Base-by-base conservation (phyloP, 2,797 vertebrate genomes). In the Caiman crocodilus region DNA sequence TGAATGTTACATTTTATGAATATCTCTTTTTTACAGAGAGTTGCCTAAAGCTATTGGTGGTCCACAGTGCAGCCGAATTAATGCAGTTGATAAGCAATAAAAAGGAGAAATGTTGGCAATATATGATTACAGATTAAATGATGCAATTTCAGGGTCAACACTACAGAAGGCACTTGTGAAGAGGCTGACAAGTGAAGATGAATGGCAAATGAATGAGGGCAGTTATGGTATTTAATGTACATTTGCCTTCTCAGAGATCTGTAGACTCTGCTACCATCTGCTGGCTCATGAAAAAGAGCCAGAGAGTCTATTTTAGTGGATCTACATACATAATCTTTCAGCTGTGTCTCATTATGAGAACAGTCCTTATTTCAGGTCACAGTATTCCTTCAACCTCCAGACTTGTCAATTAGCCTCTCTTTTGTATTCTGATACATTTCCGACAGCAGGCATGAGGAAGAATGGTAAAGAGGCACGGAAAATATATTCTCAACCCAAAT, bases 191-290 rank as follows among this genome's bases (percentile, higher is more conserved):
- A 85, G 93, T 42, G 93, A 94, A 94, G 93, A 95, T 57, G 90
- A 94, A 96, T 82, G 92, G 71, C 7, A 96, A 88, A 83, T 28
- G 92, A 96, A 94, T 84, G 90, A 89, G 88, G 91, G 76, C 74
- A 85, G 60, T 91, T 78, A 79, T 73, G 42, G 20, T 78, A 14
- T 87, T 73, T 87, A 81, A 77, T 15, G 78, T 65, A 94, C 35
- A 30, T 32, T 57, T 92, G 21, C 55, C 67, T 95, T 90, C 84
- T 79, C 84, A 73, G 91, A 83, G 89, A 93, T 87, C 57, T 85
- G 88, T 10, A 88, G 94, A 81, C 97, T 98, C 96, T 97, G 95
- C 97, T 97, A 97, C 97, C 98, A 96, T 96, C 98, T 98, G 97
- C 97, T 94, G 98, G 96, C 80, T 81, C 32, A 67, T 73, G 74